phyloP scores from a whole-genome alignment of 92 coral and sea anemone genomes.

The Actinostola sp. region DNA sequence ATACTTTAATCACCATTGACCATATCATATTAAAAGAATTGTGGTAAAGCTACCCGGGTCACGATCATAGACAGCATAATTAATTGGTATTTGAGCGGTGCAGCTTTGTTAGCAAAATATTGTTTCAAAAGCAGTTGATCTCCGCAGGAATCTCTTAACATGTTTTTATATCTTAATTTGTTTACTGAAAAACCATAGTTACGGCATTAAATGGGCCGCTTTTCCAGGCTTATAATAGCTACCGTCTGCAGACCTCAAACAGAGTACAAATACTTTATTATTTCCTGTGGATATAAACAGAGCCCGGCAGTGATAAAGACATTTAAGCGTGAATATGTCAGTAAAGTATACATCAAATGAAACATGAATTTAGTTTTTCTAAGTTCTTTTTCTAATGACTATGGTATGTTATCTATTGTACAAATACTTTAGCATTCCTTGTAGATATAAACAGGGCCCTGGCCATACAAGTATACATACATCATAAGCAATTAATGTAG shows the following conservation, averaged over 20 bases:
- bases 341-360: no score
- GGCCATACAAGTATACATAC: no score
- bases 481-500: no score
- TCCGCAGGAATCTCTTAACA: slow-evolving; percentile 10
- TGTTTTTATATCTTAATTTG: slow-evolving; percentile 18
- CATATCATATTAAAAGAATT: not conserved
- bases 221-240: not conserved
- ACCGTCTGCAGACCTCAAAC: slow-evolving; percentile 1
- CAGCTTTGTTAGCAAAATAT: slow-evolving; percentile 13
- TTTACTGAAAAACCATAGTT: slow-evolving; percentile 27
- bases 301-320: no score
- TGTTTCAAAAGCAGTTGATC: no score
- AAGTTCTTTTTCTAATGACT: no score
- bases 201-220: not conserved
- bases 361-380: no score
- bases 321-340: no score
- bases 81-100: not conserved
- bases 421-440: no score
- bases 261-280: not conserved
- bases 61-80: not conserved
- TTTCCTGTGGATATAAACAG: slow-evolving; percentile 9
- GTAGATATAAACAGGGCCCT: no score
- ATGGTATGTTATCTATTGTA: no score
- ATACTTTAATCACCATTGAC: no score
- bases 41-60: not conserved